Evolutionary conservation across 2,113 vertebrate species (phyloP), one percentile per base, ranked within the genome.

Genomic region (Pelodiscus sinensis): DNA sequence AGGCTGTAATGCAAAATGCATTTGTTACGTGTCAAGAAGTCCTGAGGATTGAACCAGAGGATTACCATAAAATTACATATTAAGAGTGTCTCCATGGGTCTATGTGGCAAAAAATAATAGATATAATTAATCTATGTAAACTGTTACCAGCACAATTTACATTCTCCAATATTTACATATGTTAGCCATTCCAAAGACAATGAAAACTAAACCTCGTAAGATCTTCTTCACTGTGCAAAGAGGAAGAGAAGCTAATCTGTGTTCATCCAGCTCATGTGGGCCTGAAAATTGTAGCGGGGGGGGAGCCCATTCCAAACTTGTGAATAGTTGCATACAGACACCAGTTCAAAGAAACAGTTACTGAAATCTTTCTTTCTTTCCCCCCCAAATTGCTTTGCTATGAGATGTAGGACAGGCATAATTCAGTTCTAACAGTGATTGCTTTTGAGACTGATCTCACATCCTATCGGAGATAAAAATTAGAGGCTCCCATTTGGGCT

Each of bases 41-140:
- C 21, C 31, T 78, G 50, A n/a, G n/a, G 7, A 13, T 77, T 89
- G 71, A 57, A 84, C 35, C 35, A 82, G 24, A 62, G n/a, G 57
- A 87, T 92, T 89, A 91, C 89, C 78, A 58, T 79, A 29, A 75
- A 35, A 44, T 12, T 75, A 38, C 22, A 75, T 44, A 75, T 44
- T 38, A 75, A 75, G 81, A 52, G 79, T 51, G 3, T 56, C 35
- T 86, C 31, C 50, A 91, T 60, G 8, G 88, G 81, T 82, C 38
- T 4, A 51, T 35, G 54, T 31, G 83, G 73, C 18, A 50, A 82
- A 11, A 86, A 82, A 19, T 71, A 57, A 71, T 88, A 89, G 77
- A 57, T 51, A 79, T 18, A 87, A 86, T 90, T 92, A 86, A 84
- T 93, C 55, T 84, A 29, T 11, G 2, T 78, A 14, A 95, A 71